A percentile compares a stretch with the other conserved stretches of the same genome.
Evolutionary conservation across 2,888 invertebrate species (phyloP).

Genomic region (Apamea epomidion): DNA sequence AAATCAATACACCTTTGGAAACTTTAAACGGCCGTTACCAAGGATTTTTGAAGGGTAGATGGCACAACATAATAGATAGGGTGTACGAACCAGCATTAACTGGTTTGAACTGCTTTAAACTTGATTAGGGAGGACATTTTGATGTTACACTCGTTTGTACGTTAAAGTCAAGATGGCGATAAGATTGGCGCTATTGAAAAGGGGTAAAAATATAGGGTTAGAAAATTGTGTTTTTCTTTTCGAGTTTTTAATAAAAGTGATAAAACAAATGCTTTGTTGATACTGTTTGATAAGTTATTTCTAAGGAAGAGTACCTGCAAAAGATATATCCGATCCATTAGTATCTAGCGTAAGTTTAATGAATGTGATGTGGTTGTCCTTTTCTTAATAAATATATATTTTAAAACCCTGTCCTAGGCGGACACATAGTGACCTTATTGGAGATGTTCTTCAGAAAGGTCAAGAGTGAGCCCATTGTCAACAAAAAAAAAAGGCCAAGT

Average conservation of each 20-base stretch:
- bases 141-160: constrained; percentile 66
- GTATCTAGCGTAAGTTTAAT: background rate
- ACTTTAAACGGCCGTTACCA: constrained; percentile 83
- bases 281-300: constrained; percentile 11
- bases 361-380: background rate
- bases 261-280: background rate
- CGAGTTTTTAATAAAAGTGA: constrained; percentile 15
- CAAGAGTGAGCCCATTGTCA: too few species aligned
- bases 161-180: constrained; percentile 62
- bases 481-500: too few species aligned
- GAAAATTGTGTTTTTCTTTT: constrained; percentile 22
- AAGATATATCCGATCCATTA: background rate
- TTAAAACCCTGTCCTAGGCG: too few species aligned
- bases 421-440: too few species aligned
- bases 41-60: constrained; percentile 76
- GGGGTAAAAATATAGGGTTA: constrained; percentile 21
- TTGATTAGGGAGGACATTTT: constrained; percentile 67
- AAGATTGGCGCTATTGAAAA: constrained; percentile 54
- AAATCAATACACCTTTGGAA: constrained; percentile 87
- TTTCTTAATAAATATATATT: background rate
- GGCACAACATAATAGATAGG: constrained; percentile 60
- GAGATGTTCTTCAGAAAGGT: too few species aligned
- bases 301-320: background rate
- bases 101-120: constrained; percentile 61
- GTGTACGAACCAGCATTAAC: constrained; percentile 64